A percentile compares a stretch with the other conserved stretches of the same genome.
Conservation (phyloP, 2,797 vertebrate species). For the Helicolenus hilgendorfi region DNA sequence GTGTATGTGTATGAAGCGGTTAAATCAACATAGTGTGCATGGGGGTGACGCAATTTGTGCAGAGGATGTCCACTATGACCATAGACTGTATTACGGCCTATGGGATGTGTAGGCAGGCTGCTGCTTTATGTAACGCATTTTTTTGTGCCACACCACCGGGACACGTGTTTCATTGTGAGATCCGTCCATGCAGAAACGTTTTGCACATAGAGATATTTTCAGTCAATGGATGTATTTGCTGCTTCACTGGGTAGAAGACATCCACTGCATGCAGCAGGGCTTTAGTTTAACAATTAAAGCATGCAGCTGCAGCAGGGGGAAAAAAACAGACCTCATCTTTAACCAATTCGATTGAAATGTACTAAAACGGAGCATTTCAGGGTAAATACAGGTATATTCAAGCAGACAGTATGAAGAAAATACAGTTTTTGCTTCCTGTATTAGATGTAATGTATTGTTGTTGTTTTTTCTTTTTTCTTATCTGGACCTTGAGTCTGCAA, state of each 20-base stretch:
- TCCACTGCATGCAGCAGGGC: slow-evolving; percentile 11
- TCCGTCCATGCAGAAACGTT: slow-evolving; percentile 4
- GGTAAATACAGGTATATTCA: too few relatives aligned
- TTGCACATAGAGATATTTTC: slow-evolving; percentile 38
- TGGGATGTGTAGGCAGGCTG: slow-evolving; percentile 1
- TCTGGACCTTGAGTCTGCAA: too few relatives aligned
- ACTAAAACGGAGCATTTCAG: too few relatives aligned
- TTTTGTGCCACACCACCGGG: background rate
- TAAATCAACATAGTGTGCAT: background rate
- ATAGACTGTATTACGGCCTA: background rate
- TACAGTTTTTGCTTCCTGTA: too few relatives aligned
- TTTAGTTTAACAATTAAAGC: slow-evolving; percentile 20
- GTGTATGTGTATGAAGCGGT: background rate
- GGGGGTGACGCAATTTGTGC: slow-evolving; percentile 79
- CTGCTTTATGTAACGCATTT: slow-evolving; percentile 34
- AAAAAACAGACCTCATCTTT: slow-evolving; percentile 21
- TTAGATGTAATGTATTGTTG: too few relatives aligned
- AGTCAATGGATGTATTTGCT: slow-evolving; percentile 39
- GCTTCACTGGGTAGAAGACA: slow-evolving; percentile 46
- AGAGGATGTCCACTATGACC: slow-evolving; percentile 43
- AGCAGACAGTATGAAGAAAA: too few relatives aligned
- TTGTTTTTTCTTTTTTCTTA: too few relatives aligned
- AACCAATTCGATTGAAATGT: background rate
- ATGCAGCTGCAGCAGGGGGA: background rate
- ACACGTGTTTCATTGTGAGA: slow-evolving; percentile 11